A percentile compares a stretch with the other conserved stretches of the same genome.
Conservation (phyloP, 2,888 invertebrate species). For the Azorinus chamasolen region DNA sequence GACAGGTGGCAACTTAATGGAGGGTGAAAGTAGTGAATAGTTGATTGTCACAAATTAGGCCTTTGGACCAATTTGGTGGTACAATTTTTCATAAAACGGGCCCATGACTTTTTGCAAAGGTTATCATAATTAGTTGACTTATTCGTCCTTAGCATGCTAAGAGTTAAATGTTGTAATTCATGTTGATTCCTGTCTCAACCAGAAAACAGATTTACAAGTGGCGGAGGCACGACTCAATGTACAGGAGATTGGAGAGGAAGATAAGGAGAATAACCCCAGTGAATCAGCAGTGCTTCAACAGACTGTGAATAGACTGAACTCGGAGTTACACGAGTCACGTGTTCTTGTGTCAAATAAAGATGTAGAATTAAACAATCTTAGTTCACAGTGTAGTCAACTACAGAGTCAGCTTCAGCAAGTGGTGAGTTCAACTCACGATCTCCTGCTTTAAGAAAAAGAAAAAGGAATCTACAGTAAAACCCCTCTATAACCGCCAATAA, state of each 20-base stretch:
- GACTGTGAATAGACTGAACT: conserved; percentile 75
- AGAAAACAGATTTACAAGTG: conserved; percentile 77
- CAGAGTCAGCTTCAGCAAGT: conserved; percentile 68
- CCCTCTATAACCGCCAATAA: too few relatives aligned
- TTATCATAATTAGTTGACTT: too few relatives aligned
- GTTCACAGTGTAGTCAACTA: conserved; percentile 70
- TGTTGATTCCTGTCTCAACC: conserved; percentile 20
- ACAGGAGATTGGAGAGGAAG: conserved; percentile 69
- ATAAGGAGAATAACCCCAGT: conserved; percentile 79
- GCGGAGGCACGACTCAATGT: conserved; percentile 70
- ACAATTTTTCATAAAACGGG: too few relatives aligned
- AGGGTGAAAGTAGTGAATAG: too few relatives aligned
- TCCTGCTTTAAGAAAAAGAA: not conserved
- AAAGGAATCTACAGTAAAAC: too few relatives aligned
- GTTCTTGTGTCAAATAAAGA: conserved; percentile 71
- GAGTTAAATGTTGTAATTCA: too few relatives aligned
- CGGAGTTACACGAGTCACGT: conserved; percentile 73
- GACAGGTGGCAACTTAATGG: too few relatives aligned
- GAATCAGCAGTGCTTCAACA: conserved; percentile 77
- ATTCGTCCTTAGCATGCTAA: too few relatives aligned
- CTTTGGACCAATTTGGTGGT: too few relatives aligned
- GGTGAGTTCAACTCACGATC: conserved; percentile 59
- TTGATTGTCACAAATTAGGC: too few relatives aligned
- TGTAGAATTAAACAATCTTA: conserved; percentile 69
- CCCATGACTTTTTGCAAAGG: too few relatives aligned